These are phyloP conservation scores for Ischnus inquisitorius DNA, from an alignment of 2,888 invertebrate genomes.

Conservation along the genomic window DNA sequence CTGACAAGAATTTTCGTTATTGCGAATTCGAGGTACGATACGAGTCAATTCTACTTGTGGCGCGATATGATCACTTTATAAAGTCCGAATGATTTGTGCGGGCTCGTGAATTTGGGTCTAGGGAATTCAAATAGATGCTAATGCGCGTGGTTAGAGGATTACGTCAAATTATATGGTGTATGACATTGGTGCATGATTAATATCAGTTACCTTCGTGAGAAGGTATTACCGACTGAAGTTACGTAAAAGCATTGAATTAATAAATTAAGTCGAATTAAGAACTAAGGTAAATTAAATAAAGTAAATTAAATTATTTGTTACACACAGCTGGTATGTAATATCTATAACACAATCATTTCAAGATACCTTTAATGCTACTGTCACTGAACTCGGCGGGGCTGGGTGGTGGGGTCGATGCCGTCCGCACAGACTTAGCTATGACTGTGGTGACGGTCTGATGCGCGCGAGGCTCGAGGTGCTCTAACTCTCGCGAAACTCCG, in stretches of 20 bases:
- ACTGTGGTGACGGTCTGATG: constrained; percentile 85
- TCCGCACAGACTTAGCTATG: constrained; percentile 85
- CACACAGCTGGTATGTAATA: constrained; percentile 85
- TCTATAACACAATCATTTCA: constrained; percentile 85
- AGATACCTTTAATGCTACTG: constrained; percentile 85
- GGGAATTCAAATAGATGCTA: constrained; percentile 42
- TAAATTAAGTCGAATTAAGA: constrained; percentile 37
- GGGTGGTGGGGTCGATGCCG: constrained; percentile 85
- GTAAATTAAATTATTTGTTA: constrained; percentile 82
- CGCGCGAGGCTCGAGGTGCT: constrained; percentile 84
- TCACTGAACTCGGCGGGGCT: constrained; percentile 85
- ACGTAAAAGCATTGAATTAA: constrained; percentile 77
- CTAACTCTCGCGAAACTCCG: constrained; percentile 79
- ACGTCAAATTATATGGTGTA: constrained; percentile 77
- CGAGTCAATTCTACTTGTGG: constrained; percentile 32
- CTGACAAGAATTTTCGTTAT: not conserved
- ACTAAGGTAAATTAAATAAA: constrained; percentile 78
- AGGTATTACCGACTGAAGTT: constrained; percentile 81
- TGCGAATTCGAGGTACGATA: constrained; percentile 16
- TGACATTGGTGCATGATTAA: constrained; percentile 79
- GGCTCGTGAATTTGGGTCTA: constrained; percentile 45
- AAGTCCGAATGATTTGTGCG: constrained; percentile 55
- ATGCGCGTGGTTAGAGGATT: constrained; percentile 74
- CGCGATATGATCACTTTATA: constrained; percentile 48
- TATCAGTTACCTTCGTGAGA: constrained; percentile 75